Percentiles rank a stretch among this genome's conserved stretches.
Evolutionary conservation across 2,113 vertebrate genomes (phyloP).

Genomic region (Pan paniscus): DNA sequence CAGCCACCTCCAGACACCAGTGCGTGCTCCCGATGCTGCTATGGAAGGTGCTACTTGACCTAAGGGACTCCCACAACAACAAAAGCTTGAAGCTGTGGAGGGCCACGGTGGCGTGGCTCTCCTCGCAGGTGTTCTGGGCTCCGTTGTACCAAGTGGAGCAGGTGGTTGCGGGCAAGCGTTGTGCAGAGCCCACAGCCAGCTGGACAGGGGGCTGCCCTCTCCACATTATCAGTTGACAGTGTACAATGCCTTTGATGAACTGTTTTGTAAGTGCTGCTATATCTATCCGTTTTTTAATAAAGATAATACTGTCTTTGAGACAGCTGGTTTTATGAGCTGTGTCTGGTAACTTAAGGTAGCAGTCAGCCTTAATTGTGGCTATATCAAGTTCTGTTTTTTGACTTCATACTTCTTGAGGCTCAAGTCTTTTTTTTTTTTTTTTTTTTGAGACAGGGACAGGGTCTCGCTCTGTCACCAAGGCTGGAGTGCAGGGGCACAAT

Average conservation of each 20-base stretch:
- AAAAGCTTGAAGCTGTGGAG: constrained; percentile 73
- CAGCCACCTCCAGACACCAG: constrained; percentile 89
- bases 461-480: too few species aligned
- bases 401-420: background rate
- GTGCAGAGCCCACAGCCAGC: background rate
- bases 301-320: constrained; percentile 84
- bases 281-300: constrained; percentile 89
- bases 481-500: too few species aligned
- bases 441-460: too few species aligned
- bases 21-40: constrained; percentile 94
- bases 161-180: constrained; percentile 17
- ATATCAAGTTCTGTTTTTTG: background rate
- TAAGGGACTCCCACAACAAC: constrained; percentile 66
- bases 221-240: constrained; percentile 81
- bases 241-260: constrained; percentile 84
- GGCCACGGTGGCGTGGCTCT: constrained; percentile 3
- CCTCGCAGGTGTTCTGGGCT: constrained; percentile 47
- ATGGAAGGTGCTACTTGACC: constrained; percentile 89
- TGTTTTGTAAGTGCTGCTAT: constrained; percentile 93
- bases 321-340: constrained; percentile 77
- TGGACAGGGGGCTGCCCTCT: constrained; percentile 32
- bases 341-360: constrained; percentile 32
- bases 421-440: background rate
- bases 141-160: background rate
- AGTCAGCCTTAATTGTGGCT: background rate